Evolutionary conservation across 2,888 invertebrate species (phyloP), one percentile per base, ranked within the genome.

Genomic region (Drosophila hamatofila): DNA sequence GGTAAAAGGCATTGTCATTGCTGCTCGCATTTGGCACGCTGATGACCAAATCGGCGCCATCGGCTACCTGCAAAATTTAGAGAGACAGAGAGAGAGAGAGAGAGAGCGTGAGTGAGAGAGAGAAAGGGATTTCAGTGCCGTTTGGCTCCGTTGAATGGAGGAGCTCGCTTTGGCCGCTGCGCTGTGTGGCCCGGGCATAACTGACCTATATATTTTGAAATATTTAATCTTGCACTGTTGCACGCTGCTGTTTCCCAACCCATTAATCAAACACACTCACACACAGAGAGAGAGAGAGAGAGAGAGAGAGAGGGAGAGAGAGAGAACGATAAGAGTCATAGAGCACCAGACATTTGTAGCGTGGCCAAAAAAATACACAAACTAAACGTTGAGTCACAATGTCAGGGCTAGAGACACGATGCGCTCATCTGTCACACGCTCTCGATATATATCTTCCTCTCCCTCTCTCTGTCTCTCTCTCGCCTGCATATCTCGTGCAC

Each of bases 21-120:
- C 96, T 95, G 91, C 96, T 95, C 91, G 95, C 96, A 57, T 96
- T 96, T 52, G 97, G 97, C 93, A 97, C 97, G 94, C 97, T 96
- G 91, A 97, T 97, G 75, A 97, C 97, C 91, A 97, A 94, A 93
- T 97, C 97, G 55, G 97, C 97, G 85, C 95, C 94, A 80, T 93
- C 90, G 69, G 93, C 92, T 81, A 93, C 91, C 95, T 80, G 76
- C 72, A 66, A 64, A 51, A 57, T 52, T 67, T 16, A 70, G n/a
- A 39, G 8, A 51, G 14, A 69, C 16, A 70, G n/a, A 39, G 8
- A 51, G 14, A 30, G 51, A 18, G 4, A 25, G 23, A 30, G 27
- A 72, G 68, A 33, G 35, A 16, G 52, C 0, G 27, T 62, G 42
- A 33, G 23, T 25, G 14, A 42, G 41, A 3, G 14, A 14, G 16